These are phyloP conservation scores for Lithophane semibrunnea DNA, from an alignment of 2,888 invertebrate genomes.

Conservation along the genomic window DNA sequence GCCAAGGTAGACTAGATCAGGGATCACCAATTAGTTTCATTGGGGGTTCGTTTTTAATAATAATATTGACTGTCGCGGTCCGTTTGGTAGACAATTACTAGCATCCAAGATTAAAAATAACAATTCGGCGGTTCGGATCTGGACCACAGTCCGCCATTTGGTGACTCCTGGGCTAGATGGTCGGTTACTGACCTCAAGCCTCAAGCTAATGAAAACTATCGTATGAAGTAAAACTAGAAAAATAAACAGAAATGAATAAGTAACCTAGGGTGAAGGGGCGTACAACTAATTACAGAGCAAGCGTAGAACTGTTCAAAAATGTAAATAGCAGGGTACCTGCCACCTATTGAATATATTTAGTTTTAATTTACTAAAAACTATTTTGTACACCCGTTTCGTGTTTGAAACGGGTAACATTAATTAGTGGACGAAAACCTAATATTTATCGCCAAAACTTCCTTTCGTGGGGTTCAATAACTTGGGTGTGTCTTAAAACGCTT, in stretches of 20 bases:
- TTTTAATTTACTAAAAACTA: not conserved
- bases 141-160: too few species aligned
- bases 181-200: not conserved
- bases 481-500: constrained; percentile 25
- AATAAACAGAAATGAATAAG: constrained; percentile 1
- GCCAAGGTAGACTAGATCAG: not conserved
- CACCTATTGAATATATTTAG: constrained; percentile 10
- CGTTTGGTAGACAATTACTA: too few species aligned
- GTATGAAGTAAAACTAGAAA: not conserved
- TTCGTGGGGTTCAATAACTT: constrained; percentile 35
- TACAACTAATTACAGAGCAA: constrained; percentile 7
- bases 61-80: too few species aligned
- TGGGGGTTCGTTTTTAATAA: too few species aligned
- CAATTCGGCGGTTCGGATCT: too few species aligned
- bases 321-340: not conserved
- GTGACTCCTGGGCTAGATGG: not conserved
- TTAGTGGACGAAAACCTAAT: constrained; percentile 10
- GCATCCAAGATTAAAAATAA: too few species aligned
- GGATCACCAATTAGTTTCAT: not conserved
- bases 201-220: not conserved
- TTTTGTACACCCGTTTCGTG: constrained; percentile 1
- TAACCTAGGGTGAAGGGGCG: constrained; percentile 1
- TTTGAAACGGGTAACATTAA: not conserved
- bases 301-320: constrained; percentile 20
- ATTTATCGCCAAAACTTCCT: constrained; percentile 1